Percentiles rank a stretch among this genome's conserved stretches.
These are phyloP conservation scores for Drosophila serrata DNA, from an alignment of 1,140 invertebrate genomes.

Conservation along the genomic window DNA sequence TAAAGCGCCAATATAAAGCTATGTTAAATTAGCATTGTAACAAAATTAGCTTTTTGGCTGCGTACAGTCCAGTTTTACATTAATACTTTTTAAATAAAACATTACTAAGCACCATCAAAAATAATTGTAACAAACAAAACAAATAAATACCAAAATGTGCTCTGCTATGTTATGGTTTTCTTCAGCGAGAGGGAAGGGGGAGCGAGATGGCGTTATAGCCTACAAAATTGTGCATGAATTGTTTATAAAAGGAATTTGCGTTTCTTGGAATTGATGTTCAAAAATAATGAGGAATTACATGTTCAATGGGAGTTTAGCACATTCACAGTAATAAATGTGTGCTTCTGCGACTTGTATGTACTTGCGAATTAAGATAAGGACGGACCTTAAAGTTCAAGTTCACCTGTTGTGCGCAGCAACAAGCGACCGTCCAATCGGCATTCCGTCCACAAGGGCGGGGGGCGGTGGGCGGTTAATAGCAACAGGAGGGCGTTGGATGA, in stretches of 20 bases:
- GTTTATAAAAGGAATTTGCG: slow-evolving; percentile 25
- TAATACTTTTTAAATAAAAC: too few relatives aligned
- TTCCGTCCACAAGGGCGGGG: background rate
- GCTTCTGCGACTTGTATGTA: background rate
- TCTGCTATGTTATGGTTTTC: background rate
- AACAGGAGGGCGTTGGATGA: slow-evolving; percentile 22
- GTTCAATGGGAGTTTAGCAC: background rate
- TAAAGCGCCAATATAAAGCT: too few relatives aligned
- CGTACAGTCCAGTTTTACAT: too few relatives aligned
- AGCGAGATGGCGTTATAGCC: background rate
- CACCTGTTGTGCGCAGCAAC: slow-evolving; percentile 74
- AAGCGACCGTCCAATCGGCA: slow-evolving; percentile 14
- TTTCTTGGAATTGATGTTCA: slow-evolving; percentile 10
- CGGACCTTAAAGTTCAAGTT: slow-evolving; percentile 43
- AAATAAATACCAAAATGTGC: background rate
- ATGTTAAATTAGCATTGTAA: too few relatives aligned
- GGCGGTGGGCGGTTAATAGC: slow-evolving; percentile 1
- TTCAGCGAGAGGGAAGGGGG: background rate
- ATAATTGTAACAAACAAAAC: background rate
- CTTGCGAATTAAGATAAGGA: slow-evolving; percentile 7
- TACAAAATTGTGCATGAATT: background rate
- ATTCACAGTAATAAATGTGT: background rate
- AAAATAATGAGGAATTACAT: background rate
- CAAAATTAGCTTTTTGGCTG: too few relatives aligned
- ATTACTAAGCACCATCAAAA: too few relatives aligned